Conservation (phyloP, 2,113 vertebrate species). For the Zosterops lateralis region DNA sequence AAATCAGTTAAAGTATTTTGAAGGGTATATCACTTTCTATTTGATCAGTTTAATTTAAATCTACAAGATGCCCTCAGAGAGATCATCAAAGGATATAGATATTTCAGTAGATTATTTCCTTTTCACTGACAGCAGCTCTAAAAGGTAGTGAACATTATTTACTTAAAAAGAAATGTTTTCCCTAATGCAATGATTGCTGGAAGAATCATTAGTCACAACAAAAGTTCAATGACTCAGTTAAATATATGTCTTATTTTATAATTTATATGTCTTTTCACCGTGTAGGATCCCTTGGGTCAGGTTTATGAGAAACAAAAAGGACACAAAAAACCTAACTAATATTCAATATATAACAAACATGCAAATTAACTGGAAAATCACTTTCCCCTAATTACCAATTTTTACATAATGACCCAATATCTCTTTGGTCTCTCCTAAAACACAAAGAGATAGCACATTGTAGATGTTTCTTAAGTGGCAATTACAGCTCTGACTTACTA, state of each 20-base stretch:
- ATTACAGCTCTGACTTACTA: constrained; percentile 42
- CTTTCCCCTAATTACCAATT: constrained; percentile 62
- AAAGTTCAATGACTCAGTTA: constrained; percentile 54
- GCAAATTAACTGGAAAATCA: constrained; percentile 66
- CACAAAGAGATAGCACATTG: constrained; percentile 13
- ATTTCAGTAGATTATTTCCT: constrained; percentile 6
- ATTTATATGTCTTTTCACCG: constrained; percentile 45
- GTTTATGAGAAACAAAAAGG: constrained; percentile 53
- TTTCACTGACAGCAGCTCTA: constrained; percentile 54
- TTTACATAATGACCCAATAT: constrained; percentile 67
- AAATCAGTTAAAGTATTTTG: constrained; percentile 35
- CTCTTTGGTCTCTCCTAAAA: constrained; percentile 51
- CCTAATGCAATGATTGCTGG: constrained; percentile 35
- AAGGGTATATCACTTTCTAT: constrained; percentile 38
- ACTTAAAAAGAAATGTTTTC: constrained; percentile 65
- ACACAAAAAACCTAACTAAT: constrained; percentile 55
- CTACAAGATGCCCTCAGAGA: constrained; percentile 55
- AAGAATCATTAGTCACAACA: constrained; percentile 60
- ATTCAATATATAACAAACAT: constrained; percentile 64
- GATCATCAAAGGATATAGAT: constrained; percentile 53
- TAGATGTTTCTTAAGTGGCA: constrained; percentile 58
- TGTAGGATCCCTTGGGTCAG: constrained; percentile 55
- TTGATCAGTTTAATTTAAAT: constrained; percentile 69
- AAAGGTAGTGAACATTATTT: constrained; percentile 68
- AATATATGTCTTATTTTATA: constrained; percentile 56